These are phyloP conservation scores for Tichodroma muraria DNA, from an alignment of 2,113 vertebrate genomes.

Conservation along the genomic window DNA sequence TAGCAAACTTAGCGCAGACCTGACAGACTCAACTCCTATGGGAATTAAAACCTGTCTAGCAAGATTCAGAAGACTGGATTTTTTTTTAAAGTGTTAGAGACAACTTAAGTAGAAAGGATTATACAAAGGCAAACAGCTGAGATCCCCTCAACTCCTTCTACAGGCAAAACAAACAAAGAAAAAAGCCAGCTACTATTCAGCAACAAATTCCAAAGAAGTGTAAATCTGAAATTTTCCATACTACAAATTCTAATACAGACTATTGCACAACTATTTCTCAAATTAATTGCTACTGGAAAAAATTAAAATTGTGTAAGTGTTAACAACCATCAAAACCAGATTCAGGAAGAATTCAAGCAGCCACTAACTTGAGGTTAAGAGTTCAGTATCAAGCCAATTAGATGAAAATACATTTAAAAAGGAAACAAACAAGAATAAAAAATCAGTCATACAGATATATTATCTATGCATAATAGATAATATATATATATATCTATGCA, in stretches of 20 bases:
- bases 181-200: not conserved
- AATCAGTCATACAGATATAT: not conserved
- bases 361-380: not conserved
- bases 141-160: not conserved
- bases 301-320: accelerated
- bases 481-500: too few relatives aligned
- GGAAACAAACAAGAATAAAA: not conserved
- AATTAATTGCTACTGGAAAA: not conserved
- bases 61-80: not conserved
- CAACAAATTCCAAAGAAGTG: not conserved
- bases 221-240: not conserved
- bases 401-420: not conserved
- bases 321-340: not conserved
- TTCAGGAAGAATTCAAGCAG: not conserved
- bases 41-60: not conserved
- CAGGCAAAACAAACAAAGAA: not conserved
- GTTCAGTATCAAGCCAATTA: not conserved
- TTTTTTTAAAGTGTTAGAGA: not conserved
- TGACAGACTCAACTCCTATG: not conserved
- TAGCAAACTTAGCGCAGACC: not conserved
- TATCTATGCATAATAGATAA: too few relatives aligned
- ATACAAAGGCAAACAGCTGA: not conserved
- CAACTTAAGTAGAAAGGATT: not conserved
- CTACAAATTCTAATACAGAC: not conserved
- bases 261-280: not conserved